A percentile compares a stretch with the other conserved stretches of the same genome.
Evolutionary conservation across 2,113 vertebrate species (phyloP).

Genomic region (Carassius gibelio): DNA sequence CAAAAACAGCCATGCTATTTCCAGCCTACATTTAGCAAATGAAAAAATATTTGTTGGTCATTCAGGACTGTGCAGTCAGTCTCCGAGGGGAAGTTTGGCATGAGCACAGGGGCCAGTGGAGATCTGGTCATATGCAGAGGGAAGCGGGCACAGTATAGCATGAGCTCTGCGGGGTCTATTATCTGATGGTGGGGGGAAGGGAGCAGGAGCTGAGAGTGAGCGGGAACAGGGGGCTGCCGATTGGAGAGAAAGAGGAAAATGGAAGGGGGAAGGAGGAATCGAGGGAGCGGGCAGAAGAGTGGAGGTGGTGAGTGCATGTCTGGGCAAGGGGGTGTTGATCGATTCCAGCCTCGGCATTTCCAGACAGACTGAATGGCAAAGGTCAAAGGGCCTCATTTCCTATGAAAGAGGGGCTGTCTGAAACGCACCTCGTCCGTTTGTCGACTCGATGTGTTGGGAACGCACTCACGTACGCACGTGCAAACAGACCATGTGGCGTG

Average conservation of each 20-base stretch:
- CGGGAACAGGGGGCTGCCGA: slow-evolving; percentile 41
- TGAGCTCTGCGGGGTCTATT: slow-evolving; percentile 49
- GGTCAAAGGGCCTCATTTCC: slow-evolving; percentile 78
- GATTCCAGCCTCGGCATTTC: slow-evolving; percentile 77
- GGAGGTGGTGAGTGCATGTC: slow-evolving; percentile 62
- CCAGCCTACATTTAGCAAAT: background rate
- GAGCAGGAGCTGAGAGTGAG: slow-evolving; percentile 48
- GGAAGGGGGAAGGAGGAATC: slow-evolving; percentile 46
- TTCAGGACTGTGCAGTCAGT: background rate
- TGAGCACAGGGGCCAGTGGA: background rate
- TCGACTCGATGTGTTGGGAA: slow-evolving; percentile 19
- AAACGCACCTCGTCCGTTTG: slow-evolving; percentile 46
- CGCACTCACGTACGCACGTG: slow-evolving; percentile 8
- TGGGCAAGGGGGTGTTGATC: slow-evolving; percentile 70
- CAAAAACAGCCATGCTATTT: background rate
- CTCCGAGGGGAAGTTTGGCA: background rate
- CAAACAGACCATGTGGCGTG: background rate
- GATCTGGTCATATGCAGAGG: slow-evolving; percentile 20
- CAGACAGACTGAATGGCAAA: slow-evolving; percentile 79
- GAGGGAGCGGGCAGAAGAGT: slow-evolving; percentile 30
- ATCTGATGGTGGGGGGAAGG: slow-evolving; percentile 57
- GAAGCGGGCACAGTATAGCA: slow-evolving; percentile 28
- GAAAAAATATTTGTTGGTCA: background rate
- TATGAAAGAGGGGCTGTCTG: slow-evolving; percentile 71
- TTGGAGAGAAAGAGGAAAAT: slow-evolving; percentile 38